Base-by-base conservation (phyloP, 2,113 vertebrate genomes). In the Vombatus ursinus region DNA sequence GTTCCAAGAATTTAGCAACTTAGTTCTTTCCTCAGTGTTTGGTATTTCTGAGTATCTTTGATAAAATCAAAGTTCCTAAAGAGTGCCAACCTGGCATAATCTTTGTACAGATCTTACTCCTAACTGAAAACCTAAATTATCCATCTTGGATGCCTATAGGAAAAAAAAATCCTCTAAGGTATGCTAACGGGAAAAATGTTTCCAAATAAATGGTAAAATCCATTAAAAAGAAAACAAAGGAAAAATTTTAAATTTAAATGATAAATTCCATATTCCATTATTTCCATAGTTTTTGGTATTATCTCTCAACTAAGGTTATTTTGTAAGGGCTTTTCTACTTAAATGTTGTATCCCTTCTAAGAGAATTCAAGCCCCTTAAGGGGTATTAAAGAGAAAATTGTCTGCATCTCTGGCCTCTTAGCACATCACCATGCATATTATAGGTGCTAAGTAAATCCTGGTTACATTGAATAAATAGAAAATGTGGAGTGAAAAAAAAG, bases 201-300 rank as follows among this genome's bases (percentile, higher is more conserved):
- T 95, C 23, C 50, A 91, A 94, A 95, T 28, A 26, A 51, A 89
- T 5, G 4, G 44, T 2, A 44, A 44, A 44, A 84, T 84, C 16
- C 16, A 5, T 48, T 91, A 4, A 50, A 57, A 52, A 44, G 54
- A 28, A 94, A 89, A 92, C 25, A 26, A 11, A 95, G 50, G 44
- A 48, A 89, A 94, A 89, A 25, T 68, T 57, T 51, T 6, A 91
- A 89, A 95, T 57, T 19, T 53, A 90, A 93, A 52, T 94, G 90
- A 22, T 1, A 93, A 94, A 93, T 52, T 94, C 50, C 95, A 94
- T 93, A 91, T 0, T 8, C 90, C 37, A 49, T 91, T 91, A 92
- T 50, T 25, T 1, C 1, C 50, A 89, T 93, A 19, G 22, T 93
- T 94, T 77, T 44, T 22, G 1, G 2, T 84, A 8, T 84, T 23